Conservation (phyloP, 2,113 vertebrate species). For the Calonectris borealis region DNA sequence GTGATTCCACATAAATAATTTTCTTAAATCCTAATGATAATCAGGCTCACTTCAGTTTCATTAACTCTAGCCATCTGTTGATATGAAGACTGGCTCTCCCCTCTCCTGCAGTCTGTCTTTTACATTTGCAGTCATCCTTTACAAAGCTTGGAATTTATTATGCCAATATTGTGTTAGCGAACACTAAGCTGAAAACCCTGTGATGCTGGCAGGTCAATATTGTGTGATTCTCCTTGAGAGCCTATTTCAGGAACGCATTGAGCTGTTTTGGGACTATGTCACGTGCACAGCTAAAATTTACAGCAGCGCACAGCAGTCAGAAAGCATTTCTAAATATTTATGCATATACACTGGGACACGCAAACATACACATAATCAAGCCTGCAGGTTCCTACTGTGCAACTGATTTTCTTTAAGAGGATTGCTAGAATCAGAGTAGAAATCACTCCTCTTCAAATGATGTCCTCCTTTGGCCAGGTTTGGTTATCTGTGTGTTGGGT, state of each 20-base stretch:
- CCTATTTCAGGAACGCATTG: background rate
- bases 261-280: background rate
- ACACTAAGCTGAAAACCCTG: background rate
- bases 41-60: background rate
- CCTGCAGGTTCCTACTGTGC: background rate
- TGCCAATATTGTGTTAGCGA: background rate
- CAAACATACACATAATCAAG: background rate
- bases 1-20: background rate
- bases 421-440: background rate
- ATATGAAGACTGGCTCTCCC: background rate
- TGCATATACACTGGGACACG: background rate
- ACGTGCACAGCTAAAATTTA: background rate
- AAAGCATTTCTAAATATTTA: conserved; percentile 22
- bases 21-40: background rate
- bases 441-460: background rate
- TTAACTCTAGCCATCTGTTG: background rate
- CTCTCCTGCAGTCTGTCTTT: background rate
- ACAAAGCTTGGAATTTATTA: background rate
- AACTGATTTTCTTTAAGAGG: background rate
- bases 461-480: background rate
- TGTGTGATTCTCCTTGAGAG: background rate
- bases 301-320: background rate
- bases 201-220: background rate
- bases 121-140: background rate
- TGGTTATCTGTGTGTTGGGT: background rate